Base-by-base conservation (phyloP, 2,797 vertebrate species). In the Girardinus metallicus region DNA sequence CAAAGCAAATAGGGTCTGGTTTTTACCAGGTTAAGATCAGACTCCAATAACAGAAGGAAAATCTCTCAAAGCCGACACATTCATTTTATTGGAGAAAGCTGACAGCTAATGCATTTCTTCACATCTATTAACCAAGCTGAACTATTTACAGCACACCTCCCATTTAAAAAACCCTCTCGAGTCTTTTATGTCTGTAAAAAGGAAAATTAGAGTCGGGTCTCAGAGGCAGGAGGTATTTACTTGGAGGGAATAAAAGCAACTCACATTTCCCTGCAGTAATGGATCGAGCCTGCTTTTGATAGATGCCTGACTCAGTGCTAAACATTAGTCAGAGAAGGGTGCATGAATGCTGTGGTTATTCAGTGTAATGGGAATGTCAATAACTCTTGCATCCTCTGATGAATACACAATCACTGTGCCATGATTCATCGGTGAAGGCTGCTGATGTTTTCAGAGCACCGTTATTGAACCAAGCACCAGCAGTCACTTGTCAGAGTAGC, bases 321-420 rank as follows among this genome's bases (percentile, higher is more conserved):
- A 83, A 76, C 85, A 88, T 86, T 84, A 83, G 83, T 90, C 85
- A 85, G 78, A 78, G 62, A 9, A 0, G 53, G 66, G n/a, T 5
- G 76, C 78, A 78, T 46, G 55, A 83, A 81, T 66, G 82, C 79
- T 83, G 83, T 68, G 83, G 79, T 88, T 81, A 81, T 86, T 90
- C 81, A 81, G 83, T 29, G 73, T 88, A 84, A 87, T 88, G 84
- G 82, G 82, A 87, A 88, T 66, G 85, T 85, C 92, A 74, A 88
- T 92, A 91, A 84, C 74, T 80, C 57, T 66, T 2, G 68, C 43
- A 55, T 80, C 79, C 73, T 85, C 72, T 87, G 87, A 90, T 87
- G 80, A 88, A 90, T 88, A 73, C 77, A 80, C 74, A 82, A 82
- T 80, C 62, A 46, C 74, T 3, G 8, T 47, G 60, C 36, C 51